Percentiles rank a stretch among this genome's conserved stretches.
phyloP scores from a whole-genome alignment of 2,888 invertebrate species.

The Caenorhabditis doughertyi region DNA sequence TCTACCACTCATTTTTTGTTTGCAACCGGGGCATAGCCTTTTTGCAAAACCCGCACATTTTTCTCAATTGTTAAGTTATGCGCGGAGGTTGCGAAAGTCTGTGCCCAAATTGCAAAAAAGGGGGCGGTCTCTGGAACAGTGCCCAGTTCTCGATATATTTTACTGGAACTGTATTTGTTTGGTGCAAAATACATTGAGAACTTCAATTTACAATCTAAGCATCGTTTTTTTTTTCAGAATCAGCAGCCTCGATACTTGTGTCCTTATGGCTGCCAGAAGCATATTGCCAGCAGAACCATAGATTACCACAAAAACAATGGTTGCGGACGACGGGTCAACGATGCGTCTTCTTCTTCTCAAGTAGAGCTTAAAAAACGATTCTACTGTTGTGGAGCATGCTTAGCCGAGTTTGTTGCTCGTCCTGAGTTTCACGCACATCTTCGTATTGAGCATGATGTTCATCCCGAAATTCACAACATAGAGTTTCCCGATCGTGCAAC shows the following conservation, averaged over 20 bases:
- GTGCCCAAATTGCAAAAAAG: too few relatives aligned
- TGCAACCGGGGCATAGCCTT: too few relatives aligned
- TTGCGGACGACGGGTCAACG: constrained; percentile 45
- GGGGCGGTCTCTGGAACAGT: too few relatives aligned
- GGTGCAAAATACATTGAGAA: too few relatives aligned
- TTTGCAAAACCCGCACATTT: too few relatives aligned
- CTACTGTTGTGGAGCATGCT: constrained; percentile 71
- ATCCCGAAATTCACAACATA: constrained; percentile 62
- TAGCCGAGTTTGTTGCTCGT: constrained; percentile 68
- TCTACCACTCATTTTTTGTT: too few relatives aligned
- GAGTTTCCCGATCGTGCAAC: constrained; percentile 60
- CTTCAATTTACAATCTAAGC: too few relatives aligned
- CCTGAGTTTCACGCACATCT: constrained; percentile 64
- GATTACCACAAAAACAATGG: constrained; percentile 75
- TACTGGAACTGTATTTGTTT: too few relatives aligned
- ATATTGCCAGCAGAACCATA: constrained; percentile 70
- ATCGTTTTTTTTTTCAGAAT: background rate
- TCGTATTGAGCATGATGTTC: constrained; percentile 70
- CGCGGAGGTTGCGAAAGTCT: too few relatives aligned
- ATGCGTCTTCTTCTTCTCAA: constrained; percentile 30
- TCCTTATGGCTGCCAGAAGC: constrained; percentile 73
- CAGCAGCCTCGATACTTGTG: constrained; percentile 64
- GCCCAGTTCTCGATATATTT: too few relatives aligned
- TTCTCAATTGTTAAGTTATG: too few relatives aligned
- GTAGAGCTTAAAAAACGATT: constrained; percentile 65